Base-by-base conservation (phyloP, 2,888 invertebrate species). In the Agrotis puta region DNA sequence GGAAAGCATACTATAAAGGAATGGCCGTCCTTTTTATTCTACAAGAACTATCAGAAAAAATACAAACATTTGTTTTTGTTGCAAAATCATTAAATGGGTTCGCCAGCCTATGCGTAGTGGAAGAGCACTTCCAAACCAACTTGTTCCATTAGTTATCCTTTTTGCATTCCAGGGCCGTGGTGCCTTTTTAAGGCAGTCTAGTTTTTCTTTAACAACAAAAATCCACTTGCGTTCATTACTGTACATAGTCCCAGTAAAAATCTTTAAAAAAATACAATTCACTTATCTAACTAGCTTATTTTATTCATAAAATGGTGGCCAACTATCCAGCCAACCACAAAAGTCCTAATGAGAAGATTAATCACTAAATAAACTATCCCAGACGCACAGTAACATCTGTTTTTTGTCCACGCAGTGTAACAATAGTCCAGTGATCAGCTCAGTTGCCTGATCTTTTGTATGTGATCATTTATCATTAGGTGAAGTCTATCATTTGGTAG, bases 391-490 rank as follows among this genome's bases (percentile, higher is more conserved):
- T 68, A 64, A 67, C 20, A 59, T 66, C 24, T 66, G 33, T 47
- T 82, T 80, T 81, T 79, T 82, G 56, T 78, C 51, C 69, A 68
- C 57, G 6, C 45, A 64, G 39, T 43, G 20, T 63, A 78, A 80
- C 74, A 80, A 82, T 78, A 65, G 69, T 27, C 11, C 27, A 53
- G 69, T 69, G 74, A 81, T 78, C 82, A 66, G 50, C 27, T 45
- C 24, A 59, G 77, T 67, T 64, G 79, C 65, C 56, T 54, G 57
- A 56, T 58, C 64, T 77, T 65, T 79, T 73, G 61, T 68, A 48
- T 61, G 50, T 64, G 78, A 69, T 79, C 79, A 79, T 81, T 77
- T 65, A 79, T 79, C 82, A 81, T 77, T 72, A 51, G 48, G 51
- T 51, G 39, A 22, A 64, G 33, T 64, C 27, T 59, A 65, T 71